Evolutionary conservation across 2,113 vertebrate species (phyloP).

Genomic region (Apeltes quadracus): DNA sequence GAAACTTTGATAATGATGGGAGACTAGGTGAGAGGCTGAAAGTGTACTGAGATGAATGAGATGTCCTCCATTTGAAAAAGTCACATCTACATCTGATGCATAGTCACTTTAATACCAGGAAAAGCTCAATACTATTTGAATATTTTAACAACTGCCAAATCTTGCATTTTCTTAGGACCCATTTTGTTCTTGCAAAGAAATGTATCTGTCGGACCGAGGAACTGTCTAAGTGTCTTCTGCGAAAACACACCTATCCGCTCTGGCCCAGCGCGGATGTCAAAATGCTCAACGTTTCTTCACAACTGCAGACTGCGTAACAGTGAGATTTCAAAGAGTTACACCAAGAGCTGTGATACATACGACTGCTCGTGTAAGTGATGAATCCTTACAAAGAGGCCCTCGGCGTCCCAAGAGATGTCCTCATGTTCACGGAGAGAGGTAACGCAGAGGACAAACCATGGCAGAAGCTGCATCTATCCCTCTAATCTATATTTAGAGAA

Average conservation of each 20-base stretch:
- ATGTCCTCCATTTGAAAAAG: background rate
- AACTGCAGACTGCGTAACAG: conserved; percentile 62
- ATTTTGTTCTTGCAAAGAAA: conserved; percentile 23
- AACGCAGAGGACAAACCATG: conserved; percentile 71
- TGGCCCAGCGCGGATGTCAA: conserved; percentile 69
- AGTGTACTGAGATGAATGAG: background rate
- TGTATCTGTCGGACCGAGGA: conserved; percentile 20
- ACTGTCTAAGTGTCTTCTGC: conserved; percentile 60
- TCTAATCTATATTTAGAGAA: conserved; percentile 76
- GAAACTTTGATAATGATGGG: background rate
- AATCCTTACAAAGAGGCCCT: conserved; percentile 76
- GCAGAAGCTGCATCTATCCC: conserved; percentile 46
- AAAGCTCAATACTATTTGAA: conserved; percentile 23
- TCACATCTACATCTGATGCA: conserved; percentile 3
- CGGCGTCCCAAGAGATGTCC: conserved; percentile 73
- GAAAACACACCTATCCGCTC: conserved; percentile 39
- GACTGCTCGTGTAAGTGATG: conserved; percentile 69
- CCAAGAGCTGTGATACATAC: conserved; percentile 72
- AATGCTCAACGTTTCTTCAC: conserved; percentile 70
- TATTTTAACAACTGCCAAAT: conserved; percentile 14
- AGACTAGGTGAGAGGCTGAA: background rate
- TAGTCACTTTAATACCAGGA: background rate
- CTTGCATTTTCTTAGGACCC: conserved; percentile 4
- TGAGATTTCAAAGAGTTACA: conserved; percentile 77
- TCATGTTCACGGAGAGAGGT: conserved; percentile 70